Conservation (phyloP, 53 echinoderm and acorn worm species). For the Luidia sarsii region DNA sequence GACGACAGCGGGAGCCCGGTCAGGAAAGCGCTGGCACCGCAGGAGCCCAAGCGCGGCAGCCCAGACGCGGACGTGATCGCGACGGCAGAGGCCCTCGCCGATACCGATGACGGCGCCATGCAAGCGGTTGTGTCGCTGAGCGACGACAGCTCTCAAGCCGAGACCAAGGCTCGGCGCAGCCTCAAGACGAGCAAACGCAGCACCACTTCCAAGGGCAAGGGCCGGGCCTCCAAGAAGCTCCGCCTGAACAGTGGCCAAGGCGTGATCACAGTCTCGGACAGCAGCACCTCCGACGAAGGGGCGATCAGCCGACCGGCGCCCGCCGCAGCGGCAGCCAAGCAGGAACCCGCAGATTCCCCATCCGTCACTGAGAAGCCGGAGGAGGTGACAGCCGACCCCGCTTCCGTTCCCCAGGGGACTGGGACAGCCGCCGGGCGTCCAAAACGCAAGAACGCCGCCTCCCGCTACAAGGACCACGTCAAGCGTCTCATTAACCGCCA, state of each 20-base stretch:
- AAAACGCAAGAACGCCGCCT: slow-evolving; percentile 44
- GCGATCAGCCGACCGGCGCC: no score
- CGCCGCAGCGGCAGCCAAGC: neutral
- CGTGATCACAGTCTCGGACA: slow-evolving; percentile 33
- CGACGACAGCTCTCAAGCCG: neutral
- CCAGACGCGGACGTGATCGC: slow-evolving; percentile 22
- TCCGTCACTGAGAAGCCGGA: neutral
- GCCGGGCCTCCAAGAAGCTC: slow-evolving; percentile 24
- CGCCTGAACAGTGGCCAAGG: slow-evolving; percentile 36
- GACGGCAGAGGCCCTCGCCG: slow-evolving; percentile 1
- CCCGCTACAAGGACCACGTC: slow-evolving; percentile 75
- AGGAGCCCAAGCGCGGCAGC: slow-evolving; percentile 21
- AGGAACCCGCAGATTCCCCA: neutral
- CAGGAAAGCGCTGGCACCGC: neutral
- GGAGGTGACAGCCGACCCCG: neutral
- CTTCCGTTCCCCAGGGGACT: neutral
- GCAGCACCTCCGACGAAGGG: slow-evolving; percentile 9
- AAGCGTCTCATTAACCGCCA: slow-evolving; percentile 84
- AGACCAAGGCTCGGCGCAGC: neutral
- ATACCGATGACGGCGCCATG: neutral
- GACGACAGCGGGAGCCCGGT: neutral
- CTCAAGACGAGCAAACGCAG: slow-evolving; percentile 8
- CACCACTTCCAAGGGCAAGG: neutral
- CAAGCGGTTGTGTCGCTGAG: neutral
- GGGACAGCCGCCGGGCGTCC: neutral